Evolutionary conservation across 2,888 invertebrate genomes (phyloP).

Genomic region (Atethmia centrago): DNA sequence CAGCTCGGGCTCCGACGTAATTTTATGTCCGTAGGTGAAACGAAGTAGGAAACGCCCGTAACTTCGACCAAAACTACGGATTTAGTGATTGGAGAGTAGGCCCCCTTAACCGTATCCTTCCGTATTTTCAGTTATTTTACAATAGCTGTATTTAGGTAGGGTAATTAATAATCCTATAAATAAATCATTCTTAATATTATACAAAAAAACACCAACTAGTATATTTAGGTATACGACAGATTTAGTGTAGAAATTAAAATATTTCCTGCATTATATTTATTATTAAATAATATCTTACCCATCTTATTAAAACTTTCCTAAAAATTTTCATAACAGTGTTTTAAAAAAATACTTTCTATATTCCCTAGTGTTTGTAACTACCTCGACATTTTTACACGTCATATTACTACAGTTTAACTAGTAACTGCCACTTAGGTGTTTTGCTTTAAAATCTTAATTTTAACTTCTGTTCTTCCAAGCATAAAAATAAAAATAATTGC

Average conservation of each 20-base stretch:
- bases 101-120: not conserved
- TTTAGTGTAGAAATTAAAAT: slow-evolving; percentile 69
- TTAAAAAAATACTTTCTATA: slow-evolving; percentile 72
- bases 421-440: slow-evolving; percentile 64
- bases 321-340: slow-evolving; percentile 74
- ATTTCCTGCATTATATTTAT: slow-evolving; percentile 73
- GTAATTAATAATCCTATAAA: slow-evolving; percentile 72
- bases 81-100: too few species aligned
- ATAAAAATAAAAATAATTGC: not conserved
- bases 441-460: slow-evolving; percentile 30
- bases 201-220: slow-evolving; percentile 87
- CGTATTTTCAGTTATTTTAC: slow-evolving; percentile 46
- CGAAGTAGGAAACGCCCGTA: too few species aligned
- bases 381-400: slow-evolving; percentile 74
- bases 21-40: too few species aligned
- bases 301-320: slow-evolving; percentile 72
- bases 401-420: slow-evolving; percentile 63
- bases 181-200: slow-evolving; percentile 78
- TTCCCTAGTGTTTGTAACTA: slow-evolving; percentile 76
- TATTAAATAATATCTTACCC: slow-evolving; percentile 70
- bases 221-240: slow-evolving; percentile 73
- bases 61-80: too few species aligned
- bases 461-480: not conserved
- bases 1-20: too few species aligned
- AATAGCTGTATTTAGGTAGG: slow-evolving; percentile 61